Evolutionary conservation across 2,888 invertebrate species (phyloP), one percentile per base, ranked within the genome.

Genomic region (Philaethria dido): DNA sequence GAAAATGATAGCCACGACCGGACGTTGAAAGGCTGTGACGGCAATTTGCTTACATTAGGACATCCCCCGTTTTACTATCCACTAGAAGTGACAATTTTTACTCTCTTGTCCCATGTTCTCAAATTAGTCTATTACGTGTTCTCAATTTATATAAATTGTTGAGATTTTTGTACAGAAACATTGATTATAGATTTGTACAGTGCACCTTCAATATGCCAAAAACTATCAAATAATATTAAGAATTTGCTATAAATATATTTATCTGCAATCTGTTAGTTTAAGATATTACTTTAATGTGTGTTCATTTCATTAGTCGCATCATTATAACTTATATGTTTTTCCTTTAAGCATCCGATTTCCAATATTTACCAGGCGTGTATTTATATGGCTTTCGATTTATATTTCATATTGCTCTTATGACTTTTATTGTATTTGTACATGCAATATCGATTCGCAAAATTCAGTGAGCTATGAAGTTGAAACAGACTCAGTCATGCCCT

Each of bases 41-140:
- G 89, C 92, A 92, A 92, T 92, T 92, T 92, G 86, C 92, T 88
- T 90, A 89, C 92, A 92, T 92, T 92, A 92, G 90, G 85, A 88
- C 85, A 84, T 84, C 83, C 80, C 83, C 82, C 83, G 85, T 83
- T 87, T 80, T 74, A 75, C 81, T 82, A 72, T 69, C n/a, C 42
- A 42, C 57, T 57, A 42, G 22, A 52, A 42, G 65, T 33, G 50
- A 57, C 50, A 29, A 60, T 64, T 73, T 73, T 67, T 69, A 57
- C 67, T 65, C 62, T 42, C 61, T 42, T 71, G 71, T 70, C 70
- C 70, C 70, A 67, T 64, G 59, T 67, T 70, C 70, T 68, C 64
- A 70, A 66, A 55, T 67, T 22, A 20, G 44, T 55, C 55, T 57
- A 42, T 42, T 22, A 42, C 22, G 39, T 57, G 16, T 14, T 25